phyloP scores from a whole-genome alignment of 1,140 invertebrate genomes.

The Ceratina australensis region DNA sequence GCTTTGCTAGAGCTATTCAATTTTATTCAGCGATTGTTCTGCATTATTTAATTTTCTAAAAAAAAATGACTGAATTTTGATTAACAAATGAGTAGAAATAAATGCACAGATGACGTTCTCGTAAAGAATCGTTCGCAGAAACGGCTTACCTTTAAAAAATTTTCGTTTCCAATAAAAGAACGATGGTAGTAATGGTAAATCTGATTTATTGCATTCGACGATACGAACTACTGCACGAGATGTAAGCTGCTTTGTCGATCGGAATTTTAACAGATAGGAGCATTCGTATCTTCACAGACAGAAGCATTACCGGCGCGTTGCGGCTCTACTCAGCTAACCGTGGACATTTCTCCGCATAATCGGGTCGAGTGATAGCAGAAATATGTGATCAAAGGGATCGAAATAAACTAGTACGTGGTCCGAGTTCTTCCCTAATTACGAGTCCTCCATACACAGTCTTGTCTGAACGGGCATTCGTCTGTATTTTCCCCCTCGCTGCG shows the following conservation, averaged over 20 bases:
- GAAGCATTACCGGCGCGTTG: constrained; percentile 15
- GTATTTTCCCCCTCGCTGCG: neutral
- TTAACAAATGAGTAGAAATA: too few relatives aligned
- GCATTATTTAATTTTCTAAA: too few relatives aligned
- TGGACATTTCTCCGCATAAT: constrained; percentile 2
- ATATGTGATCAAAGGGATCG: constrained; percentile 10
- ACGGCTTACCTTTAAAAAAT: too few relatives aligned
- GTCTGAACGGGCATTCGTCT: neutral
- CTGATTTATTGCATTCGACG: constrained; percentile 11
- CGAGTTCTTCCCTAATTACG: constrained; percentile 24
- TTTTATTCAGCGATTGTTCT: too few relatives aligned
- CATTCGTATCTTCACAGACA: constrained; percentile 17
- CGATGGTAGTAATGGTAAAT: neutral
- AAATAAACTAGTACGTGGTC: neutral
- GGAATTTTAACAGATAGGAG: constrained; percentile 7
- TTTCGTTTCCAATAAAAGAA: neutral
- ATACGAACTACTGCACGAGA: neutral
- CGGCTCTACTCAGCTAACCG: neutral
- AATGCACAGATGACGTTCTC: too few relatives aligned
- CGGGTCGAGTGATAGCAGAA: constrained; percentile 9
- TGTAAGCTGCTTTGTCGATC: constrained; percentile 39
- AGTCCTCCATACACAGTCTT: constrained; percentile 7
- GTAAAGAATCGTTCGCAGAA: neutral
- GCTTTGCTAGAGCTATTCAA: neutral
- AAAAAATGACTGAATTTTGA: too few relatives aligned